These are phyloP conservation scores for Aphaenogaster rudis DNA, from an alignment of 1,140 invertebrate species.

Conservation along the genomic window DNA sequence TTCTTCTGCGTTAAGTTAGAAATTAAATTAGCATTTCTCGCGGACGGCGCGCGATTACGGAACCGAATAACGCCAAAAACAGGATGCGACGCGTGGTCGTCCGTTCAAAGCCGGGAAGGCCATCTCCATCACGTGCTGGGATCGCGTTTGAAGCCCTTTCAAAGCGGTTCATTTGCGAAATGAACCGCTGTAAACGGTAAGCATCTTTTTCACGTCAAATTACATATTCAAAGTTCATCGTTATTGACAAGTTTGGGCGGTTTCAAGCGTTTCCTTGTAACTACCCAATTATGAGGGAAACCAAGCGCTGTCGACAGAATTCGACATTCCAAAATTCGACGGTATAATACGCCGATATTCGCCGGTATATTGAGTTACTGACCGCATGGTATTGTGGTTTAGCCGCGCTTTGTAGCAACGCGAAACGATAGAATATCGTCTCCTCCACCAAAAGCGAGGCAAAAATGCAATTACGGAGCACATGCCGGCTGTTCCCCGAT, in stretches of 20 bases:
- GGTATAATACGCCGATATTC: conserved; percentile 56
- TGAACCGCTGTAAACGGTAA: background rate
- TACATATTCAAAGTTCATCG: background rate
- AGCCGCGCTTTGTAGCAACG: conserved; percentile 50
- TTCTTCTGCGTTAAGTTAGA: conserved; percentile 1
- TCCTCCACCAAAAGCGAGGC: conserved; percentile 22
- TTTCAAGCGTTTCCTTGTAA: conserved; percentile 34
- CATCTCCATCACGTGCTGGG: background rate
- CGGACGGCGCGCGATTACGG: background rate
- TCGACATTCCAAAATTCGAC: conserved; percentile 56
- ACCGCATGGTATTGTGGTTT: conserved; percentile 47
- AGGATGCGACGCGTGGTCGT: background rate
- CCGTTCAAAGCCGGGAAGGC: background rate
- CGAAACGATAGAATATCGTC: conserved; percentile 34
- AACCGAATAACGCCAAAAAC: background rate
- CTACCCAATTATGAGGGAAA: conserved; percentile 38
- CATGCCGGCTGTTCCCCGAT: conserved; percentile 52
- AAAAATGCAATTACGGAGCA: conserved; percentile 60
- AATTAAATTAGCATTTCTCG: conserved; percentile 16
- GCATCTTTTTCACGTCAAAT: background rate
- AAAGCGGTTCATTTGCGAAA: background rate
- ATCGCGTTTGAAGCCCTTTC: background rate
- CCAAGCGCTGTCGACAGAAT: conserved; percentile 33
- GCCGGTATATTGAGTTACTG: conserved; percentile 59
- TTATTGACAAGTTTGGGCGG: conserved; percentile 18